phyloP scores from a whole-genome alignment of 2,888 invertebrate genomes.

The Pollenia amentaria region DNA sequence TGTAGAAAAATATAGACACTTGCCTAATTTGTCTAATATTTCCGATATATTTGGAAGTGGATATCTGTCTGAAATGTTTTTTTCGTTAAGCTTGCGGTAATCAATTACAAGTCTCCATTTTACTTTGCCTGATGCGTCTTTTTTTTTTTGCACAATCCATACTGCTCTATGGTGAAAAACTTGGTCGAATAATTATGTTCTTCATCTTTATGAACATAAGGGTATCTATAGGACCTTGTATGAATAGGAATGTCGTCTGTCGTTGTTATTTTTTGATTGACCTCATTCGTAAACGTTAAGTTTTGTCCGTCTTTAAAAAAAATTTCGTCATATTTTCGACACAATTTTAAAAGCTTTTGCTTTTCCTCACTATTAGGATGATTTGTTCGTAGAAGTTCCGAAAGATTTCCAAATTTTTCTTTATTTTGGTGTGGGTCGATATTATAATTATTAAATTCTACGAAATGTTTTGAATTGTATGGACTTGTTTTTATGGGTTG shows the following conservation, averaged over 20 bases:
- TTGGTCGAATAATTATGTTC: background rate
- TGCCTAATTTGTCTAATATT: constrained; percentile 18
- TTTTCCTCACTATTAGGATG: too few species aligned
- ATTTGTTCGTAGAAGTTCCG: too few species aligned
- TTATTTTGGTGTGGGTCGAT: background rate
- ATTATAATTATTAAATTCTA: constrained; percentile 21
- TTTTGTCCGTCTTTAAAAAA: constrained; percentile 20
- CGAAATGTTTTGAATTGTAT: constrained; percentile 9
- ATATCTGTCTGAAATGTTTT: constrained; percentile 9
- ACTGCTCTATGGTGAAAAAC: too few species aligned
- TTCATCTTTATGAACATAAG: background rate
- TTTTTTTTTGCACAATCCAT: too few species aligned
- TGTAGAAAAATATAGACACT: background rate
- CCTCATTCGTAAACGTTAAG: constrained; percentile 12
- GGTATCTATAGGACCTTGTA: background rate
- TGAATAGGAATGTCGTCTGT: background rate
- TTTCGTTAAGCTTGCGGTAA: too few species aligned
- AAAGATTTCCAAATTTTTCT: background rate
- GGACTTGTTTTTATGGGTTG: constrained; percentile 24
- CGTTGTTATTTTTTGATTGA: background rate
- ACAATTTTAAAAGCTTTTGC: constrained; percentile 15
- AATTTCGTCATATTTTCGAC: constrained; percentile 26
- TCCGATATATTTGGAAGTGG: constrained; percentile 29
- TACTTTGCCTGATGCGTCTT: background rate
- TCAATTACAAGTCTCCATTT: constrained; percentile 14